Evolutionary conservation across 2,113 vertebrate species (phyloP), one percentile per base, ranked within the genome.

Genomic region (Miniopterus natalensis): DNA sequence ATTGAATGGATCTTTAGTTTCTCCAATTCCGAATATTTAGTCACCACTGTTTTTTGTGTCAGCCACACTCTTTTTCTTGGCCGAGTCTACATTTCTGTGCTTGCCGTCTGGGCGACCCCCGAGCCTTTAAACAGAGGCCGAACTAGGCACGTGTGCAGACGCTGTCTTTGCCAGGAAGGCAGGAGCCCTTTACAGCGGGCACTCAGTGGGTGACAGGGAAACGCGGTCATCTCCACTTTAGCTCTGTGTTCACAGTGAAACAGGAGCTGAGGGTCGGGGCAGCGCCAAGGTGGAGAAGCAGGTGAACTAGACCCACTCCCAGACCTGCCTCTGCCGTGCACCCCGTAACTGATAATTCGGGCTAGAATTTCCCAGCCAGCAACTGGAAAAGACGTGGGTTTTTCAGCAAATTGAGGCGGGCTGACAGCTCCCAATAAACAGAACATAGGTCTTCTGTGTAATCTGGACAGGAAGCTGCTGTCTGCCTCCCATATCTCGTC

Each of bases 261-360:
- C 77, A 36, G 57, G 65, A 59, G 53, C 45, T 40, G 47, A 42
- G 88, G 53, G 47, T 49, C 1, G 5, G 77, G 90, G 77, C 73
- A 59, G 27, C 77, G 59, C 84, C 66, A 51, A 78, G 77, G 66
- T 88, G 63, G 71, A 94, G 88, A 94, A 77, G 31, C 49, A 86
- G 95, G 92, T 84, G 95, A 78, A 61, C 80, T 42, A 86, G 81
- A 70, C 55, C 42, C 40, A 18, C 63, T 93, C 90, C 31, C 74
- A 68, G 88, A 2, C 71, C 75, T 20, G 36, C 71, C 88, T 53
- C 77, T 70, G 55, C 81, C 71, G 15, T 88, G 55, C 66, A 96
- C 95, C 91, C 94, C 61, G 0, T 97, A 97, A 97, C 61, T 88
- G 96, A 96, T 96, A 96, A 96, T 66, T 74, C 27, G 1, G 85